Conservation (phyloP, 2,113 vertebrate genomes). For the Okapia johnstoni region DNA sequence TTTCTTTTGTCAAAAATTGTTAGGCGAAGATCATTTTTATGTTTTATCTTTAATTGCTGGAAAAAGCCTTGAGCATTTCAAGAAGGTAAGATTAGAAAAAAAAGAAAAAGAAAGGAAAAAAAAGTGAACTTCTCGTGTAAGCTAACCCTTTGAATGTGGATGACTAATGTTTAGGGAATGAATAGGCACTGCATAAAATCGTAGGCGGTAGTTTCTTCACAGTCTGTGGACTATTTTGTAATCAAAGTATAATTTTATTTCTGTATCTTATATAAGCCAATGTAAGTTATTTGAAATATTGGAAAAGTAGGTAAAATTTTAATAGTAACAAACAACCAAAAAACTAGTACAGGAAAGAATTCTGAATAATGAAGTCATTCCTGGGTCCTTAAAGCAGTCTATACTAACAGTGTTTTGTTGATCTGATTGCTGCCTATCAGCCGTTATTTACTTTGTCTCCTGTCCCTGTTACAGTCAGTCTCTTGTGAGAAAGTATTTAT, state of each 20-base stretch:
- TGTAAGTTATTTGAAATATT: neutral
- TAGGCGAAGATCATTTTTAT: neutral
- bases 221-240: conserved; percentile 6
- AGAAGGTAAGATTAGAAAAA: neutral
- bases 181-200: neutral
- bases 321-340: neutral
- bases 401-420: neutral
- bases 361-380: neutral
- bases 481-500: neutral
- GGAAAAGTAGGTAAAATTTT: neutral
- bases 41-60: conserved; percentile 49
- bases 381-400: neutral
- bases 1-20: conserved; percentile 25
- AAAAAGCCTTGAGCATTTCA: conserved; percentile 16
- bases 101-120: neutral
- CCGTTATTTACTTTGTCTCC: neutral
- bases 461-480: neutral
- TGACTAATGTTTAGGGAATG: conserved; percentile 36
- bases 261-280: neutral
- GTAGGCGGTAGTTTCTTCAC: conserved; percentile 4
- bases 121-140: conserved; percentile 5
- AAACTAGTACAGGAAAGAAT: neutral
- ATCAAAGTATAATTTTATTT: conserved; percentile 30
- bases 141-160: neutral
- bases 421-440: neutral